A percentile compares a stretch with the other conserved stretches of the same genome.
These are phyloP conservation scores for Larimichthys polyactis DNA, from an alignment of 2,113 vertebrate genomes.

Conservation along the genomic window DNA sequence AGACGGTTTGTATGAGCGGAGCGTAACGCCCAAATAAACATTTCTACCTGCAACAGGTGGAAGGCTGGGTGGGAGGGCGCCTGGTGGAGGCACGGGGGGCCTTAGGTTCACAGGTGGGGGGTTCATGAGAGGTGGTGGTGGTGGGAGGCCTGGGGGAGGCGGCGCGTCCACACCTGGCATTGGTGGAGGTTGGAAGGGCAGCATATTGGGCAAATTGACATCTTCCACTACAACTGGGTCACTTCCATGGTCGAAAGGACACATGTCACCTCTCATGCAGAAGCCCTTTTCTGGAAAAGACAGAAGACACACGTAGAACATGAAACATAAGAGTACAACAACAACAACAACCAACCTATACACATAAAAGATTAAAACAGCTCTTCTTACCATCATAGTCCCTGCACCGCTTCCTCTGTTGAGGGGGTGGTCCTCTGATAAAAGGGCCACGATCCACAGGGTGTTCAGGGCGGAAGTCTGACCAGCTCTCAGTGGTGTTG, in stretches of 20 bases:
- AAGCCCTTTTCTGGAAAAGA: constrained; percentile 93
- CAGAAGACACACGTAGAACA: neutral
- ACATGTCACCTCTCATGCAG: constrained; percentile 98
- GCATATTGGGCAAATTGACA: constrained; percentile 95
- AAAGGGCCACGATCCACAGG: constrained; percentile 91
- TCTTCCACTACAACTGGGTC: constrained; percentile 99
- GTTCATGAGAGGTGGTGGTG: constrained; percentile 92
- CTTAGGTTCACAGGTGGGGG: constrained; percentile 95
- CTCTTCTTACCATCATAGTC: constrained; percentile 93
- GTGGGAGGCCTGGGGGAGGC: constrained; percentile 92
- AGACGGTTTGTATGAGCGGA: no score
- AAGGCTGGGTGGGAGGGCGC: constrained; percentile 92
- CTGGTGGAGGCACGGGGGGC: constrained; percentile 93
- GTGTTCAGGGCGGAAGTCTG: constrained; percentile 91
- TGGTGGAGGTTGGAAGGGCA: constrained; percentile 94
- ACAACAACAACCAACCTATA: neutral
- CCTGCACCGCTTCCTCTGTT: constrained; percentile 94
- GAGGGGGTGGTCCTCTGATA: constrained; percentile 87
- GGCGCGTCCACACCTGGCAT: constrained; percentile 92
- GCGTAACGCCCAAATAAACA: no score
- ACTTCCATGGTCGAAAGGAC: constrained; percentile 97
- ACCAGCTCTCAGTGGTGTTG: constrained; percentile 96
- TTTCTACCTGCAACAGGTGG: constrained; percentile 93
- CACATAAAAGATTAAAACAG: no score
- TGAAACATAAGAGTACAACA: neutral